A percentile compares a stretch with the other conserved stretches of the same genome.
Conservation (phyloP, 2,888 invertebrate species). For the Luperina nickerlii region DNA sequence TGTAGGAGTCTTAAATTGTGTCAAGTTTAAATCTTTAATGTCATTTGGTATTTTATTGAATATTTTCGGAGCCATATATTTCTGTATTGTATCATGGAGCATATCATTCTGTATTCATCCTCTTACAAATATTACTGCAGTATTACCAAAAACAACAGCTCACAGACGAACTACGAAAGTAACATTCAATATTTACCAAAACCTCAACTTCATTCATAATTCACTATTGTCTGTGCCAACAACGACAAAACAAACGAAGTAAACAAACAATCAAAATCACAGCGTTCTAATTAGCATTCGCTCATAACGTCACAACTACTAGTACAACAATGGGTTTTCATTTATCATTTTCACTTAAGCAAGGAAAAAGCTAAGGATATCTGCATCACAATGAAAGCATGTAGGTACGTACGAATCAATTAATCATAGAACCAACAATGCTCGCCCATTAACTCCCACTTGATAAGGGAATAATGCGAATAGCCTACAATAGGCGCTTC, state of each 20-base stretch:
- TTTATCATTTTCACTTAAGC: slow-evolving; percentile 83
- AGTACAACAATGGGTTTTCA: slow-evolving; percentile 74
- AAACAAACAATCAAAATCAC: slow-evolving; percentile 70
- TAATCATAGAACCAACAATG: slow-evolving; percentile 89
- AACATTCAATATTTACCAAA: slow-evolving; percentile 62
- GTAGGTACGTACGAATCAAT: slow-evolving; percentile 83
- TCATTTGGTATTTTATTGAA: neutral
- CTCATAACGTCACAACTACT: slow-evolving; percentile 65
- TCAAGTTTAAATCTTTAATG: slow-evolving; percentile 5
- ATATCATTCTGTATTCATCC: slow-evolving; percentile 9
- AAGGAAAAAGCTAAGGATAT: slow-evolving; percentile 87
- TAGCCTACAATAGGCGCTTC: slow-evolving; percentile 84
- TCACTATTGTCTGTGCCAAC: slow-evolving; percentile 66
- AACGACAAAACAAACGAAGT: slow-evolving; percentile 61
- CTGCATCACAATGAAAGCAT: slow-evolving; percentile 87
- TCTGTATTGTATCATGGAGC: too few species aligned
- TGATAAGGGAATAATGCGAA: slow-evolving; percentile 89
- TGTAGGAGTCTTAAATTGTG: too few species aligned
- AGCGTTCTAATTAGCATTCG: slow-evolving; percentile 76
- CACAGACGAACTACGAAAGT: slow-evolving; percentile 49
- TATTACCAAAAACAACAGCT: slow-evolving; percentile 34
- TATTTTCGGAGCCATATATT: too few species aligned
- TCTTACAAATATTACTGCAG: slow-evolving; percentile 21
- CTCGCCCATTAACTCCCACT: slow-evolving; percentile 89
- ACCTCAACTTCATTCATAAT: slow-evolving; percentile 70